These are phyloP conservation scores for Papilio elwesi DNA, from an alignment of 2,888 invertebrate genomes.

Conservation along the genomic window DNA sequence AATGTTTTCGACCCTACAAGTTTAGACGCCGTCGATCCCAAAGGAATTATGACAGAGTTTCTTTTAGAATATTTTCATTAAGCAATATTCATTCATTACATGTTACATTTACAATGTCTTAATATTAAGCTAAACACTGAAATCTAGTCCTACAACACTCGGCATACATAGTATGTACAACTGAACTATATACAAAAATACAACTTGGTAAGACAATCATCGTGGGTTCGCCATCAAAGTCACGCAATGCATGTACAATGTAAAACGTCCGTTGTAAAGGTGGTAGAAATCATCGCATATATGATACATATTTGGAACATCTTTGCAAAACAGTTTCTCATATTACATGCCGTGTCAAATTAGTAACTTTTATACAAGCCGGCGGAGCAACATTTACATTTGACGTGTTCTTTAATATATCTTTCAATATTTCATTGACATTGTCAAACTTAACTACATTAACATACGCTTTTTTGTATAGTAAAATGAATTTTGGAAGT, in stretches of 20 bases:
- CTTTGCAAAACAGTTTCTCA: constrained; percentile 6
- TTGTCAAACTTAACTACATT: too few relatives aligned
- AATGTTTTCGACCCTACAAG: background rate
- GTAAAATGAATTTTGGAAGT: too few relatives aligned
- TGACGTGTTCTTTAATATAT: too few relatives aligned
- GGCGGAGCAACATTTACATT: too few relatives aligned
- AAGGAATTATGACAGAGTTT: constrained; percentile 7
- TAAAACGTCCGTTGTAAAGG: background rate
- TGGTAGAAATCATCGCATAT: background rate
- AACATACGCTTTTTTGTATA: too few relatives aligned
- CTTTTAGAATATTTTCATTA: constrained; percentile 15
- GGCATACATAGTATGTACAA: constrained; percentile 82
- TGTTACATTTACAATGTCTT: constrained; percentile 55
- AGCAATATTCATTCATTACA: constrained; percentile 24
- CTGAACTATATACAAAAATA: constrained; percentile 76
- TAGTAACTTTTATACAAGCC: too few relatives aligned
- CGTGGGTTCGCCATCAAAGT: constrained; percentile 53
- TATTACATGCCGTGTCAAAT: background rate
- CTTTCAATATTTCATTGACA: too few relatives aligned
- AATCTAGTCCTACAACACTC: constrained; percentile 76
- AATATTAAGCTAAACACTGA: constrained; percentile 67
- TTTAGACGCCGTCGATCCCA: constrained; percentile 19
- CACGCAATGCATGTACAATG: constrained; percentile 21
- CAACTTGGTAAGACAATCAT: constrained; percentile 65
- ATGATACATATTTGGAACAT: background rate